Evolutionary conservation across 2,888 invertebrate genomes (phyloP), one percentile per base, ranked within the genome.

Genomic region (Polia nebulosa): DNA sequence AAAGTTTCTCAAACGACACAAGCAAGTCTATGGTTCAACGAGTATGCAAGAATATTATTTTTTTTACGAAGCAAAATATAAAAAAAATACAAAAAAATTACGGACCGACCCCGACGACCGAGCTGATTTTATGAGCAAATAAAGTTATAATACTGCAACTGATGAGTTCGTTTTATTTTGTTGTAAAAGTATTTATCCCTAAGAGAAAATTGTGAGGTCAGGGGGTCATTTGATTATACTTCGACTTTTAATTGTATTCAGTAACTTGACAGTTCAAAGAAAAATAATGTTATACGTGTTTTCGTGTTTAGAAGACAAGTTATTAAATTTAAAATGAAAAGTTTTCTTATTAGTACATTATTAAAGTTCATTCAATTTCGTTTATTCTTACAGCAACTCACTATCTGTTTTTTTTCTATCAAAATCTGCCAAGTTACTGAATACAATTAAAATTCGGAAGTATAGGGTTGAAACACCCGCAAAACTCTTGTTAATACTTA

Each of bases 41-140:
- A 89, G 78, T 47, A 73, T 64, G 67, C 76, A 64, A 72, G 58
- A 77, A 59, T 66, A 65, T 60, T 77, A 82, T 78, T 84, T 90
- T n/a, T 89, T 91, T 88, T 85, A 87, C 76, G 77, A 80, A 85
- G 86, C 84, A 87, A 86, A 84, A 75, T 78, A 75, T 68, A 80
- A 88, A 88, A 88, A 88, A 86, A 74, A 79, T 27, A 70, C 86
- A 87, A 90, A 91, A 88, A 89, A 87, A 39, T 3, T 81, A 77
- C 65, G 84, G 85, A 87, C 80, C 52, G 93, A 94, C 85, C 90
- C 89, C 92, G 82, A 93, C 89, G 92, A 94, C 94, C 78, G 77
- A 74, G 87, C 92, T 91, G 83, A 84, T 76, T 81, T 84, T 82
- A 72, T 75, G 78, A 83, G 78, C 80, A 85, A 91, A 89, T 90